Conservation (phyloP, 2,888 invertebrate species). For the Euphydryas editha region DNA sequence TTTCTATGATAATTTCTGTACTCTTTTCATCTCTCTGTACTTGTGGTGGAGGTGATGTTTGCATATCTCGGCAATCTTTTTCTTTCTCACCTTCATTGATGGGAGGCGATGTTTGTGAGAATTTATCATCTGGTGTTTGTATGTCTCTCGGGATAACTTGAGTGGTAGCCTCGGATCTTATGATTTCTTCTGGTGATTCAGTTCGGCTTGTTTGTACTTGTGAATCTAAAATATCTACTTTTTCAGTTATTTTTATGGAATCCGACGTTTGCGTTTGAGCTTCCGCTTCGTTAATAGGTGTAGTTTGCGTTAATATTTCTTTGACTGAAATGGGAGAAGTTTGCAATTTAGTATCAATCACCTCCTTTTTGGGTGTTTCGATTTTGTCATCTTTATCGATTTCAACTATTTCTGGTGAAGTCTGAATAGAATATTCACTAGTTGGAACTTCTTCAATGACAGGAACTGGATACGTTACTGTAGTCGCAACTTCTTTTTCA, state of each 20-base stretch:
- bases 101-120: conserved; percentile 77
- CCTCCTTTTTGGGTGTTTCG: conserved; percentile 58
- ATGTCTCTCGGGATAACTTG: conserved; percentile 79
- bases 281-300: conserved; percentile 75
- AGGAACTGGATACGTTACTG: conserved; percentile 83
- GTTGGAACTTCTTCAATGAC: conserved; percentile 84
- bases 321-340: conserved; percentile 79
- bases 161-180: conserved; percentile 79
- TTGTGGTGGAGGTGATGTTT: conserved; percentile 79
- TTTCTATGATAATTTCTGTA: conserved; percentile 67
- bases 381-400: conserved; percentile 63
- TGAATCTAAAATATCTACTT: conserved; percentile 65
- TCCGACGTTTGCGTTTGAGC: conserved; percentile 71
- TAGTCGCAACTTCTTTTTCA: conserved; percentile 77
- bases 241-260: conserved; percentile 62
- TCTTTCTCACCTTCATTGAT: conserved; percentile 47
- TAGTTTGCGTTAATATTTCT: conserved; percentile 85
- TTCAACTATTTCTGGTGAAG: conserved; percentile 82
- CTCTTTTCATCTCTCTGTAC: conserved; percentile 66
- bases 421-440: conserved; percentile 83
- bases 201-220: conserved; percentile 74
- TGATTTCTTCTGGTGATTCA: conserved; percentile 63
- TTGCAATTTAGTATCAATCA: conserved; percentile 74
- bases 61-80: conserved; percentile 74
- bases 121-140: conserved; percentile 69